phyloP scores from a whole-genome alignment of 2,113 vertebrate genomes.

The Elachura formosa region DNA sequence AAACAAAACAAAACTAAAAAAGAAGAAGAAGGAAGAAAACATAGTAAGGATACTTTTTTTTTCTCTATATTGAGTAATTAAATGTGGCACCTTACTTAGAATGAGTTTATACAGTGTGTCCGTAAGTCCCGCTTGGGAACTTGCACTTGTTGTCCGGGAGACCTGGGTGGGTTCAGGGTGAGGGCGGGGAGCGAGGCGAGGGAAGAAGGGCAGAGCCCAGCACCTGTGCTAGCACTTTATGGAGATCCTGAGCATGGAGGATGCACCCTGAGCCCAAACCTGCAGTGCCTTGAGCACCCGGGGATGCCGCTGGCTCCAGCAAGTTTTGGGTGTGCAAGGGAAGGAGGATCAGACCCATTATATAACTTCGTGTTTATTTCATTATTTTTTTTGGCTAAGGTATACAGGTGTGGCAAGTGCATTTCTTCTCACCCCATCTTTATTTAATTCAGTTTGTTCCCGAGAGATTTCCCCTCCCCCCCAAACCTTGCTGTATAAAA shows the following conservation, averaged over 20 bases:
- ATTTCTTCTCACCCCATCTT: constrained; percentile 21
- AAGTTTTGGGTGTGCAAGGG: constrained; percentile 8
- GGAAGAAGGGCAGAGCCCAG: constrained; percentile 4
- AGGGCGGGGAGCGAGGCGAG: neutral
- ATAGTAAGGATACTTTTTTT: neutral
- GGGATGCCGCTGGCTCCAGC: neutral
- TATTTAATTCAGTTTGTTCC: constrained; percentile 49
- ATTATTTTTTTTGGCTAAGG: neutral
- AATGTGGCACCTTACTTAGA: constrained; percentile 42
- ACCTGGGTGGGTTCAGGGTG: neutral
- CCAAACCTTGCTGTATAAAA: constrained; percentile 50
- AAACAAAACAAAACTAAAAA: neutral
- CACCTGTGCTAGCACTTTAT: constrained; percentile 84
- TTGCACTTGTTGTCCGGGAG: constrained; percentile 62
- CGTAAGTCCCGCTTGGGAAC: constrained; percentile 33
- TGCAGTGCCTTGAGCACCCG: constrained; percentile 47
- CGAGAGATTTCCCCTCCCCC: neutral
- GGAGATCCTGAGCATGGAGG: constrained; percentile 74
- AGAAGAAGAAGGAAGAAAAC: neutral
- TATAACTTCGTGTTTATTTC: neutral
- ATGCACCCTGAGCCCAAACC: constrained; percentile 15
- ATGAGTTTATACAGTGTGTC: constrained; percentile 1
- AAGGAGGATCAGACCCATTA: neutral
- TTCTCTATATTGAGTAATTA: neutral
- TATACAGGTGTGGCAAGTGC: constrained; percentile 11